Percentiles rank a stretch among this genome's conserved stretches.
These are phyloP conservation scores for Melanotaenia boesemani DNA, from an alignment of 2,797 vertebrate species.

Conservation along the genomic window DNA sequence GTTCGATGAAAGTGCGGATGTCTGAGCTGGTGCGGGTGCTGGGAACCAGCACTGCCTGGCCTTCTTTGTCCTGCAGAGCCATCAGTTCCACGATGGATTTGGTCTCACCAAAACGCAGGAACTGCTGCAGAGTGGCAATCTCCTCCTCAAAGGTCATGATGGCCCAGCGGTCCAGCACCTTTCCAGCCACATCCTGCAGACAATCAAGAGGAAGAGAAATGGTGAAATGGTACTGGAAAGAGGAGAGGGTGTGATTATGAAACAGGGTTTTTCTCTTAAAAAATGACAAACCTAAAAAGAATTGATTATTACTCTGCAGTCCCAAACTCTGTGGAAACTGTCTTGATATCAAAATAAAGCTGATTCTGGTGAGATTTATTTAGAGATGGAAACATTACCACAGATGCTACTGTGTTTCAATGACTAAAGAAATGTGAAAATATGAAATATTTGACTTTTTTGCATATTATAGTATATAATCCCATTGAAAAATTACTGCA, in stretches of 20 bases:
- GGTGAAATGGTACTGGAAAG: background rate
- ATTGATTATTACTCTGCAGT: too few species aligned
- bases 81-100: slow-evolving; percentile 99
- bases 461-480: too few species aligned
- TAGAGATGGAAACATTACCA: too few species aligned
- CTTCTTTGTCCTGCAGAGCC: slow-evolving; percentile 97
- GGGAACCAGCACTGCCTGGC: slow-evolving; percentile 88
- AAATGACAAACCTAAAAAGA: too few species aligned
- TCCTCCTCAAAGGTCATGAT: slow-evolving; percentile 98
- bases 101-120: slow-evolving; percentile 98
- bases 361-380: too few species aligned
- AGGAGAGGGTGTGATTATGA: slow-evolving; percentile 16
- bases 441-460: too few species aligned
- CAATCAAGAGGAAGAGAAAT: background rate
- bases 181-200: slow-evolving; percentile 92
- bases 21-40: slow-evolving; percentile 90
- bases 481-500: too few species aligned
- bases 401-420: too few species aligned
- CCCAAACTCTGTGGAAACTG: too few species aligned
- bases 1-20: slow-evolving; percentile 96
- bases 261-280: background rate
- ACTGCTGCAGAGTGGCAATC: slow-evolving; percentile 95
- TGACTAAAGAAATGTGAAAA: too few species aligned
- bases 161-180: slow-evolving; percentile 96
- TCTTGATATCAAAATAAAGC: too few species aligned